Conservation (phyloP, 2,888 invertebrate species). For the Drosophila leonis region DNA sequence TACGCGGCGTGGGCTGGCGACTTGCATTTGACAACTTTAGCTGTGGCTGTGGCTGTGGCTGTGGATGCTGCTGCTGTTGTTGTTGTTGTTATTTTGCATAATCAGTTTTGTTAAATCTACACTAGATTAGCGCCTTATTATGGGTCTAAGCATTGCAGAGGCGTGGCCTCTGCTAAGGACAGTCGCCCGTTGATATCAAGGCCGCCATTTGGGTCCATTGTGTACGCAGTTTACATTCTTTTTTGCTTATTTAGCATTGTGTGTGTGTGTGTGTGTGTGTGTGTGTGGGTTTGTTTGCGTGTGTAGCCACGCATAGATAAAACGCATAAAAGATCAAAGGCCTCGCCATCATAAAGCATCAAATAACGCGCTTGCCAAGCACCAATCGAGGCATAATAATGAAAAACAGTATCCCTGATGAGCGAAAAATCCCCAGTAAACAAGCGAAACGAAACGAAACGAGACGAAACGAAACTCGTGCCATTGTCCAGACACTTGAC, state of each 20-base stretch:
- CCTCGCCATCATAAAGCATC: conserved; percentile 71
- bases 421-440: conserved; percentile 25
- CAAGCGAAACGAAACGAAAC: conserved; percentile 25
- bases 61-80: background rate
- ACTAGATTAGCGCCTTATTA: conserved; percentile 67
- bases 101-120: conserved; percentile 67
- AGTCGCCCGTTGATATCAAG: conserved; percentile 56
- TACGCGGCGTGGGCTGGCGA: conserved; percentile 37
- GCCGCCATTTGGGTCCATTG: conserved; percentile 58
- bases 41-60: background rate
- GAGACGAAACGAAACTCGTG: conserved; percentile 28
- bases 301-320: conserved; percentile 61
- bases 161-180: conserved; percentile 40
- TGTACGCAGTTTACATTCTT: conserved; percentile 46
- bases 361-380: conserved; percentile 68
- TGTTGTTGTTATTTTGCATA: conserved; percentile 34
- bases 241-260: conserved; percentile 5
- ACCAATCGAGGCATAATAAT: conserved; percentile 77
- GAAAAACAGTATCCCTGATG: conserved; percentile 60
- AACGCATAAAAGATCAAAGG: conserved; percentile 77
- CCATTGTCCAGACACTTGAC: conserved; percentile 68
- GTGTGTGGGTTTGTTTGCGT: conserved; percentile 20
- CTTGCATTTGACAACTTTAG: conserved; percentile 44
- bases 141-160: conserved; percentile 46
- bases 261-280: conserved; percentile 12